phyloP scores from a whole-genome alignment of 2,113 vertebrate species.

The Sinocyclocheilus grahami region DNA sequence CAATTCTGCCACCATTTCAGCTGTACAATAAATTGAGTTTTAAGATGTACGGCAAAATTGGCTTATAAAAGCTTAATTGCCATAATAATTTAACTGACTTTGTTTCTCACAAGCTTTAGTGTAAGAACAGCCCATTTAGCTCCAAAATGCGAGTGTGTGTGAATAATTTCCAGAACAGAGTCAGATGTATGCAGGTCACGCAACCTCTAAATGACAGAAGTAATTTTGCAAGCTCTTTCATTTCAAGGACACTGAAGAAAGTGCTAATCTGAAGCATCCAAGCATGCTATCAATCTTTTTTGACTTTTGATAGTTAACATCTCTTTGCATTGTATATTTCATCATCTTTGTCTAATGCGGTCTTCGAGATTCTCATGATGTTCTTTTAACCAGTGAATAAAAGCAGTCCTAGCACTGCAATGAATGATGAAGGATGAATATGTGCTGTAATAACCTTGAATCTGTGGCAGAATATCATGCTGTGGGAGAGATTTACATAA shows the following conservation, averaged over 20 bases:
- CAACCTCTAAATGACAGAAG: slow-evolving; percentile 17
- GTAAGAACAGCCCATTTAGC: slow-evolving; percentile 13
- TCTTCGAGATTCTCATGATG: not conserved
- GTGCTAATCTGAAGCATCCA: not conserved
- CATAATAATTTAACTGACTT: not conserved
- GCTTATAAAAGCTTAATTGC: not conserved
- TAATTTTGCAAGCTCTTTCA: slow-evolving; percentile 41
- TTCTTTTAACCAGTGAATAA: slow-evolving; percentile 16
- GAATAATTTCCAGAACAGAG: slow-evolving; percentile 17
- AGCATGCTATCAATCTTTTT: slow-evolving; percentile 13
- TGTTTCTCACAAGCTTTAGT: slow-evolving; percentile 1
- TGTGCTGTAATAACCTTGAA: slow-evolving; percentile 69
- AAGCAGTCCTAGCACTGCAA: slow-evolving; percentile 15
- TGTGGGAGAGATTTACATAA: slow-evolving; percentile 66
- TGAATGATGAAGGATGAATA: slow-evolving; percentile 25
- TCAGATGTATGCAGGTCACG: slow-evolving; percentile 15
- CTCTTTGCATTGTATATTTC: not conserved
- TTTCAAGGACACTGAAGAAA: slow-evolving; percentile 22
- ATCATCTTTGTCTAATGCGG: slow-evolving; percentile 9
- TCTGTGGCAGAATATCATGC: slow-evolving; percentile 60
- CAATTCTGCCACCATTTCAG: slow-evolving; percentile 13
- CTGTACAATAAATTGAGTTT: slow-evolving; percentile 36
- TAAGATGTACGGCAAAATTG: slow-evolving; percentile 55
- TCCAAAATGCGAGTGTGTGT: slow-evolving; percentile 9
- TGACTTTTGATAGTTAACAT: not conserved